These are phyloP conservation scores for Papilio demoleus DNA, from an alignment of 2,888 invertebrate species.

Conservation along the genomic window DNA sequence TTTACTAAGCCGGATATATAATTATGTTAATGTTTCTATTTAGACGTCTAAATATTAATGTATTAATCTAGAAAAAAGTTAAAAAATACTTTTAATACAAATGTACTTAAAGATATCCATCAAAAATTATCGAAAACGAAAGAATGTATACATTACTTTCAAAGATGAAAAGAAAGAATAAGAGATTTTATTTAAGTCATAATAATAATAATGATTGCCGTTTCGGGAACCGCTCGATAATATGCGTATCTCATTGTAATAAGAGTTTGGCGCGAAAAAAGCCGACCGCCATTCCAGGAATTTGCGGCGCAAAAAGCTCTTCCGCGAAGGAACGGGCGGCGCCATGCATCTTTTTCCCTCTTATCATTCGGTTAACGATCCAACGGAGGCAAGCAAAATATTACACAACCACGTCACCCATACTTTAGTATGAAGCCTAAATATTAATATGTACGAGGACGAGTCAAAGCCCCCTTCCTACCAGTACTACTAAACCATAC, in stretches of 20 bases:
- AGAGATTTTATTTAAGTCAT: slow-evolving; percentile 5
- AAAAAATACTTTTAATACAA: too few species aligned
- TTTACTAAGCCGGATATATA: neutral
- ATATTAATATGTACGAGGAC: neutral
- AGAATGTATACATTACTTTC: too few species aligned
- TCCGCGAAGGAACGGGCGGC: slow-evolving; percentile 58
- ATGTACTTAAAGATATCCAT: too few species aligned
- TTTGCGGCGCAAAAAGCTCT: slow-evolving; percentile 55
- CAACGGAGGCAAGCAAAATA: slow-evolving; percentile 24
- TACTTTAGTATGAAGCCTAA: neutral
- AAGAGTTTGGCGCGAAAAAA: slow-evolving; percentile 65
- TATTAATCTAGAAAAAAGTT: neutral
- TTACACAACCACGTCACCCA: slow-evolving; percentile 8
- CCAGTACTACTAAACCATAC: too few species aligned
- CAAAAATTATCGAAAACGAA: too few species aligned
- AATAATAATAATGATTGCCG: slow-evolving; percentile 10
- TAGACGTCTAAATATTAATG: neutral
- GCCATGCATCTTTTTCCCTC: slow-evolving; percentile 46
- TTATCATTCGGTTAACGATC: slow-evolving; percentile 46
- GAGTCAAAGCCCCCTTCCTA: neutral
- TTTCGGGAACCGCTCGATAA: slow-evolving; percentile 35
- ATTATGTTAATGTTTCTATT: neutral
- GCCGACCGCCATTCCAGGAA: slow-evolving; percentile 58
- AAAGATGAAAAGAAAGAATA: too few species aligned
- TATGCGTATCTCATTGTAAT: slow-evolving; percentile 54